Evolutionary conservation across 2,797 vertebrate genomes (phyloP).

Genomic region (Characodon lateralis): DNA sequence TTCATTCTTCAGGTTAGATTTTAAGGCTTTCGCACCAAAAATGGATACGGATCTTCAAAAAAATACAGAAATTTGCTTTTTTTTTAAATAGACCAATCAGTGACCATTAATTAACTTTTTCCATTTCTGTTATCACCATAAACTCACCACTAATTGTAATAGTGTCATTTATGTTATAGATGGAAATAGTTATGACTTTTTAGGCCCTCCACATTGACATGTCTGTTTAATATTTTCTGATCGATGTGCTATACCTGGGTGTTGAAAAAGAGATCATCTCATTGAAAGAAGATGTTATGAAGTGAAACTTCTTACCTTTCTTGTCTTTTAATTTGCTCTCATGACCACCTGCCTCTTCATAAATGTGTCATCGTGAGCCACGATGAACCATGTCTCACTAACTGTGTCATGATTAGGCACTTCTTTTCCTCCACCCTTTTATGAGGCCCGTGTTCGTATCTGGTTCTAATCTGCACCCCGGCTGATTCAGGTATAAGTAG

Average conservation of each 20-base stretch:
- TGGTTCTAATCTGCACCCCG: background rate
- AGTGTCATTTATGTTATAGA: too few relatives aligned
- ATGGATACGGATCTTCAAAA: background rate
- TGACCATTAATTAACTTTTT: too few relatives aligned
- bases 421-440: background rate
- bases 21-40: too few relatives aligned
- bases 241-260: background rate
- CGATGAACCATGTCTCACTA: background rate
- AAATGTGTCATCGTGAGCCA: background rate
- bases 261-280: background rate
- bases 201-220: too few relatives aligned
- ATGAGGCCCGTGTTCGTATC: background rate
- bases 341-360: background rate
- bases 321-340: background rate
- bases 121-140: too few relatives aligned
- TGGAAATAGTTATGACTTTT: too few relatives aligned
- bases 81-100: too few relatives aligned
- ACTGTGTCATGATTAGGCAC: slow-evolving; percentile 1
- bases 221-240: too few relatives aligned
- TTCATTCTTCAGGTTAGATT: background rate
- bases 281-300: background rate
- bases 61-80: background rate
- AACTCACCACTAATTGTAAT: too few relatives aligned
- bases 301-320: background rate
- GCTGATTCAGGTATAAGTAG: background rate